These are phyloP conservation scores for Neotoxoptera formosana DNA, from an alignment of 1,140 invertebrate genomes.

Conservation along the genomic window DNA sequence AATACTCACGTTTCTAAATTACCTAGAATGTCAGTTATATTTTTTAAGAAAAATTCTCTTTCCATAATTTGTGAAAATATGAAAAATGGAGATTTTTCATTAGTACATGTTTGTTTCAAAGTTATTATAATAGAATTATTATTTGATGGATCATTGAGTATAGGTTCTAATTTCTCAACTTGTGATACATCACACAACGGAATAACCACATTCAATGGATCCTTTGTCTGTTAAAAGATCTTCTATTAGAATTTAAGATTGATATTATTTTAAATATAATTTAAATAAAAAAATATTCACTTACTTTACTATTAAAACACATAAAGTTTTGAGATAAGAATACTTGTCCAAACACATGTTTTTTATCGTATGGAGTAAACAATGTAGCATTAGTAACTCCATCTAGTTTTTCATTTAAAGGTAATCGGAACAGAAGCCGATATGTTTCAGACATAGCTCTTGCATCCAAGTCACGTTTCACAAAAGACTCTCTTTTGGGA, in stretches of 20 bases:
- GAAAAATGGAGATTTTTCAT: slow-evolving; percentile 73
- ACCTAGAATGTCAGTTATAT: slow-evolving; percentile 86
- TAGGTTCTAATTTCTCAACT: slow-evolving; percentile 78
- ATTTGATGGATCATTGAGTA: slow-evolving; percentile 68
- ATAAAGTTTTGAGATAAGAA: slow-evolving; percentile 95
- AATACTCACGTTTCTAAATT: slow-evolving; percentile 64
- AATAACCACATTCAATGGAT: slow-evolving; percentile 86
- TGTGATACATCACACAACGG: slow-evolving; percentile 81
- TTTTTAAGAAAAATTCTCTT: slow-evolving; percentile 86
- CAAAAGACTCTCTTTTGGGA: slow-evolving; percentile 84
- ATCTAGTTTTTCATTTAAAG: slow-evolving; percentile 88
- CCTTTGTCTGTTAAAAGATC: slow-evolving; percentile 71
- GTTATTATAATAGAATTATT: slow-evolving; percentile 87
- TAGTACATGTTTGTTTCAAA: slow-evolving; percentile 75
- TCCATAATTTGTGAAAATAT: slow-evolving; percentile 90
- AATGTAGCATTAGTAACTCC: slow-evolving; percentile 88
- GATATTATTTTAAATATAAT: neutral
- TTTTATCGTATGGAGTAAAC: slow-evolving; percentile 96
- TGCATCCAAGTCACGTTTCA: slow-evolving; percentile 94
- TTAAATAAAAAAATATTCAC: slow-evolving; percentile 60
- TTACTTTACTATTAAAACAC: slow-evolving; percentile 94
- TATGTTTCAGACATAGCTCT: slow-evolving; percentile 88
- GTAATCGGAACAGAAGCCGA: slow-evolving; percentile 85
- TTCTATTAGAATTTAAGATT: neutral
- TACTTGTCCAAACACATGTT: slow-evolving; percentile 86